Base-by-base conservation (phyloP, 2,888 invertebrate species). In the Octodonta nipae region DNA sequence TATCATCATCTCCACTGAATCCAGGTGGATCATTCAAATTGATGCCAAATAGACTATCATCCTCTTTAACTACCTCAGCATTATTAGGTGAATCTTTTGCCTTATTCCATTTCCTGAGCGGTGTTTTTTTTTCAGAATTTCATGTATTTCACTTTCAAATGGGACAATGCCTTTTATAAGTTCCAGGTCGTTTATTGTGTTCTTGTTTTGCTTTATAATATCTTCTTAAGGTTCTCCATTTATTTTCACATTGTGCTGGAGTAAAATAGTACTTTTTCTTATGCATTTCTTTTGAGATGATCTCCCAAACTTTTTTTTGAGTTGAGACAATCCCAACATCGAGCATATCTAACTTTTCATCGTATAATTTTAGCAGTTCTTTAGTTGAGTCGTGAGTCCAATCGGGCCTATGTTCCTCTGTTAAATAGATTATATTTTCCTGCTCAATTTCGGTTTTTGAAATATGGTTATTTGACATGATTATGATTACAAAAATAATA, bases 191-290 rank as follows among this genome's bases (percentile, higher is more conserved):
- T 7, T 37, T 32, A 8, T 36, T 17, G 24, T 36, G 38, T 6
- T 40, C 38, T 22, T 40, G 28, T 28, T 43, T 43, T 5, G 32
- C 35, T 31, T 31, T 31, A 25, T 36, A 43, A 6, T 33, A 32
- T 5, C 44, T 20, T 36, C 42, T 44, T 15, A 44, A 17, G 4
- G 42, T 40, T 29, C 42, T 44, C 44, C 44, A 44, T 28, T 44
- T 44, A 30, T 44, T 42, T 16, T 40, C 40, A 30, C 41, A 43
- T 22, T 41, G 40, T 1, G 34, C 22, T 11, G 34, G 36, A 16
- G 34, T 38, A 14, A 40, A 44, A 26, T 39, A 39, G 25, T 22
- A 37, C 3, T 33, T 37, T 20, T 41, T 42, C 15, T 38, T 38
- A 10, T 34, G 33, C 37, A 44, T 32, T 13, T 38, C 40, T 17